These are phyloP conservation scores for Capitella teleta DNA, from an alignment of 1,140 invertebrate species.

Conservation along the genomic window DNA sequence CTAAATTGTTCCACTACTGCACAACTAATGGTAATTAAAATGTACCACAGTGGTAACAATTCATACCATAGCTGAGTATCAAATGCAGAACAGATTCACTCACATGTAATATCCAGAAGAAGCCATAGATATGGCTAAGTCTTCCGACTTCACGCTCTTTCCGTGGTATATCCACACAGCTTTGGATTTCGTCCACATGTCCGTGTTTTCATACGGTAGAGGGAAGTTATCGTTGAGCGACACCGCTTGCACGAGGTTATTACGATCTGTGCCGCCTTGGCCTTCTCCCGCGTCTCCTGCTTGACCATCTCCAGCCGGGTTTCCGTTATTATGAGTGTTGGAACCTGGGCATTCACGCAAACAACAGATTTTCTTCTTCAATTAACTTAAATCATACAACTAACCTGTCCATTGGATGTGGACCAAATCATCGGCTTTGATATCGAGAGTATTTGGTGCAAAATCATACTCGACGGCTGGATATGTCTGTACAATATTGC, in stretches of 20 bases:
- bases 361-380: no score
- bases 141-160: conserved; percentile 17
- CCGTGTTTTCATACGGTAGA: conserved; percentile 29
- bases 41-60: background rate
- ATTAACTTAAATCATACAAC: background rate
- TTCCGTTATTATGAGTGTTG: conserved; percentile 38
- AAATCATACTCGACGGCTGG: conserved; percentile 41
- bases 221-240: conserved; percentile 33
- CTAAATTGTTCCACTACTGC: background rate
- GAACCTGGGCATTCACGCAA: conserved; percentile 23
- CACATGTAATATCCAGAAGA: conserved; percentile 35
- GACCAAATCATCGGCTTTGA: conserved; percentile 24
- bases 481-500: conserved; percentile 40
- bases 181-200: conserved; percentile 29
- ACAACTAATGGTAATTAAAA: background rate
- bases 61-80: no score
- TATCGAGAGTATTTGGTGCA: conserved; percentile 29
- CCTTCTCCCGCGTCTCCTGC: conserved; percentile 36
- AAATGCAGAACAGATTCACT: no score
- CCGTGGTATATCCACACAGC: conserved; percentile 29
- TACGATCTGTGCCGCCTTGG: conserved; percentile 34
- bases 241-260: conserved; percentile 33
- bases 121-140: conserved; percentile 33
- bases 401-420: conserved; percentile 31
- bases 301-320: conserved; percentile 32